Evolutionary conservation across 2,888 invertebrate species (phyloP).

Genomic region (Limnephilus rhombicus): DNA sequence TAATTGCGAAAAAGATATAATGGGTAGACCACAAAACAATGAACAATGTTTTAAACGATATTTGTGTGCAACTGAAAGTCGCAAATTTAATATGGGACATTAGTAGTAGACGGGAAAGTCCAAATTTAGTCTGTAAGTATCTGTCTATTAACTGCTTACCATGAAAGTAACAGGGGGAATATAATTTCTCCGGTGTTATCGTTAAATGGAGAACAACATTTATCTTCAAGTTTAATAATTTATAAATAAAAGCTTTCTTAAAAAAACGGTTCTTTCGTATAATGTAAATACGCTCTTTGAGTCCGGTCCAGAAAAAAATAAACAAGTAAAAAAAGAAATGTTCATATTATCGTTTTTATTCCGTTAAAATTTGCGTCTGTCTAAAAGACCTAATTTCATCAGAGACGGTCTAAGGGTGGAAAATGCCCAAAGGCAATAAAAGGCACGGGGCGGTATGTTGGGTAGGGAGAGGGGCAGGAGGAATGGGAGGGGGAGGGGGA

Average conservation of each 20-base stretch:
- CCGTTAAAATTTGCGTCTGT: background rate
- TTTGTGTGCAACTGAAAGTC: background rate
- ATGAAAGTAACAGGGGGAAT: background rate
- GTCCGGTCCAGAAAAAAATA: background rate
- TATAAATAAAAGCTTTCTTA: too few species aligned
- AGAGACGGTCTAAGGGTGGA: constrained; percentile 16
- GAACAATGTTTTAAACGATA: background rate
- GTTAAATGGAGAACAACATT: too few species aligned
- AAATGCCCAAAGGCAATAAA: constrained; percentile 41
- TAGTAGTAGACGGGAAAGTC: too few species aligned
- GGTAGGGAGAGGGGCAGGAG: background rate
- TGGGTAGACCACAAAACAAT: background rate
- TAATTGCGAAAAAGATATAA: background rate
- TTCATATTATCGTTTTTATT: background rate
- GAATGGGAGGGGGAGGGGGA: background rate
- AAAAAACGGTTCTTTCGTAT: background rate
- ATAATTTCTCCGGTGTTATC: background rate
- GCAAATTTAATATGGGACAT: background rate
- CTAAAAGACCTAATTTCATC: background rate
- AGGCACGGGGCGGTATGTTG: background rate
- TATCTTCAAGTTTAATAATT: too few species aligned
- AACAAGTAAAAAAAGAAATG: background rate
- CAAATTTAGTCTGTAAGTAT: too few species aligned
- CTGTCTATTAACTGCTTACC: too few species aligned
- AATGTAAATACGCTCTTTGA: too few species aligned